Base-by-base conservation (phyloP, 2,113 vertebrate species). In the Aspiorhynchus laticeps region DNA sequence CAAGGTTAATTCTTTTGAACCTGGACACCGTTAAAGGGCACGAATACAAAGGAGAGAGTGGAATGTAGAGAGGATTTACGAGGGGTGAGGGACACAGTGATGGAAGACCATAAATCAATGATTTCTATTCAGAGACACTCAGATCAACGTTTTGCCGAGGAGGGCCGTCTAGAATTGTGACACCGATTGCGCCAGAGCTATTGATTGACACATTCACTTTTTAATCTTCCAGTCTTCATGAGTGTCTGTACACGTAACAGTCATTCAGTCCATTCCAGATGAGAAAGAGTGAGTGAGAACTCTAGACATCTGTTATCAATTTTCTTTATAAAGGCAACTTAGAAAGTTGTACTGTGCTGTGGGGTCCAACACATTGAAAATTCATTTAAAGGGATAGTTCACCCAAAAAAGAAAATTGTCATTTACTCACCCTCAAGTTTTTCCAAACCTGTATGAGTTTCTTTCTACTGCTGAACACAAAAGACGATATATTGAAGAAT, bases 1-100 rank as follows among this genome's bases (percentile, higher is more conserved):
- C 89, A 90, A 90, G 89, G 89, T 89, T 90, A 90, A 89, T 90
- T 90, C 84, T 87, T 89, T 86, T 89, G 89, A 90, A 89, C 89
- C 86, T 63, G 85, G 80, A 74, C 81, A 84, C 80, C 17, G 86
- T 46, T 80, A 90, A 90, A 90, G 89, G 89, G 89, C 88, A 88
- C 43, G n/a, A 82, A 89, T 80, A 86, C 76, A 88, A 90, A 89
- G 43, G 28, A 21, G 69, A 73, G 84, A 83, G 84, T 80, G 78
- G 53, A 43, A 79, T 83, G 85, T 88, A 77, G 31, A 87, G 85
- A 67, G 86, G 79, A 85, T 89, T 89, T 61, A 59, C 83, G 74
- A 7, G 69, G 38, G 65, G 83, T 56, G 74, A 89, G 77, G 87
- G 83, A 87, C 86, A 84, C 80, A 51, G 73, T 87, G 88, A 85